Evolutionary conservation across 2,888 invertebrate species (phyloP).

Genomic region (Hydropsyche betteni): DNA sequence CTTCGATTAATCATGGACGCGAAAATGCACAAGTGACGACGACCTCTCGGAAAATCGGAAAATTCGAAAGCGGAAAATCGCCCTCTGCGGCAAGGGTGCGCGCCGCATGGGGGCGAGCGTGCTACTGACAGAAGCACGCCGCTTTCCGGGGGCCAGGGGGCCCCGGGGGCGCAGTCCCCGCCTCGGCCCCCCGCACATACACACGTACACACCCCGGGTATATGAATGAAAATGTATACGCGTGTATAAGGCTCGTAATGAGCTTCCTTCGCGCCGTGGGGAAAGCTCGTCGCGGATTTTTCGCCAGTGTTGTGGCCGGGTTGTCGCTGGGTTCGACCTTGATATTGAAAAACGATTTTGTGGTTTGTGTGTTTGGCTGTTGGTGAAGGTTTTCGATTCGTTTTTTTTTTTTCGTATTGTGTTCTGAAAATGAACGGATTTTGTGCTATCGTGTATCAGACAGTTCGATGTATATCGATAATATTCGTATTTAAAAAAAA

Average conservation of each 20-base stretch:
- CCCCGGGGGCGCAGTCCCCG: constrained; percentile 24
- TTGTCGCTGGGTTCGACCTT: constrained; percentile 12
- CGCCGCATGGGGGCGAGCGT: constrained; percentile 50
- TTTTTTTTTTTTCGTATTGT: too few species aligned
- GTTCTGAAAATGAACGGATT: too few species aligned
- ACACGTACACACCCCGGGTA: background rate
- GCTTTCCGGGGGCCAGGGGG: constrained; percentile 35
- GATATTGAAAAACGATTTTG: constrained; percentile 24
- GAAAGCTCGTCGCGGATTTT: background rate
- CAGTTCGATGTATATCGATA: too few species aligned
- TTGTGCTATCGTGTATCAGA: too few species aligned
- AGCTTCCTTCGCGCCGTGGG: constrained; percentile 8
- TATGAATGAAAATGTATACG: background rate
- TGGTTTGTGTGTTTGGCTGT: background rate
- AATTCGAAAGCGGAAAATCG: background rate
- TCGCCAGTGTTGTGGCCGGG: background rate
- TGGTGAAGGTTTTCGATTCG: too few species aligned
- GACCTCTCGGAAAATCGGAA: constrained; percentile 6
- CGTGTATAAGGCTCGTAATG: background rate
- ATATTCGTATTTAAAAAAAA: too few species aligned
- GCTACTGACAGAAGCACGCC: constrained; percentile 49
- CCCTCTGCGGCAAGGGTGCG: constrained; percentile 40
- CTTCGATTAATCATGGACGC: constrained; percentile 1
- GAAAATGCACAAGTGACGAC: too few species aligned
- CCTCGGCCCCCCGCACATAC: constrained; percentile 1